Evolutionary conservation across 1,140 invertebrate species (phyloP).

Genomic region (Hyposmocoma kahamanoa): DNA sequence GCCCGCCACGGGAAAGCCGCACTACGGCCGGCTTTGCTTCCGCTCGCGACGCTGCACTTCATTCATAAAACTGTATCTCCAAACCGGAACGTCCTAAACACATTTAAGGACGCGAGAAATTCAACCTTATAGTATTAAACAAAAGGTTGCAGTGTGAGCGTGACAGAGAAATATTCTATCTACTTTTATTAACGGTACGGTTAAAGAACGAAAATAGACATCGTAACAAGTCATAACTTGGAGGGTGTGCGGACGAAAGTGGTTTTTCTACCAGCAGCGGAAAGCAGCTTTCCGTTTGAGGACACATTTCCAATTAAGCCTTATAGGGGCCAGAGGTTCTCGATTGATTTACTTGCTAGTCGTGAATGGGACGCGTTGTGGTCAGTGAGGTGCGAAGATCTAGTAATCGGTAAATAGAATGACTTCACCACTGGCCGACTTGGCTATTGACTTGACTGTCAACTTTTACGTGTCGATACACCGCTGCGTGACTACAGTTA

Average conservation of each 20-base stretch:
- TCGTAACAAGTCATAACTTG: conserved; percentile 61
- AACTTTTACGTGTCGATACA: too few species aligned
- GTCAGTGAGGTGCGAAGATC: conserved; percentile 62
- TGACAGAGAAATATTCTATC: too few species aligned
- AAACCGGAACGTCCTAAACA: conserved; percentile 24
- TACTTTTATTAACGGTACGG: background rate
- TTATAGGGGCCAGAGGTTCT: conserved; percentile 39
- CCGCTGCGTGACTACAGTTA: too few species aligned
- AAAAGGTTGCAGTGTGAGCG: too few species aligned
- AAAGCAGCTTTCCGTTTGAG: conserved; percentile 63
- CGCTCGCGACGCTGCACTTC: conserved; percentile 65
- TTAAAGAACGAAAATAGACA: conserved; percentile 49
- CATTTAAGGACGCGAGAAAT: conserved; percentile 15
- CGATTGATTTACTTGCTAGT: conserved; percentile 64
- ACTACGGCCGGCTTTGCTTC: conserved; percentile 61
- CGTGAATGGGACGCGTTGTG: conserved; percentile 66
- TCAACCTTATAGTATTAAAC: too few species aligned
- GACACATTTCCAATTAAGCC: conserved; percentile 38
- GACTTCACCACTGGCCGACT: conserved; percentile 24
- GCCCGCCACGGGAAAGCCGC: conserved; percentile 66
- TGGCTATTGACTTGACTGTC: conserved; percentile 29
- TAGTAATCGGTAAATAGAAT: conserved; percentile 61
- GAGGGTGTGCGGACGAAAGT: conserved; percentile 51
- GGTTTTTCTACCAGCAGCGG: conserved; percentile 46
- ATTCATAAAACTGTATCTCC: conserved; percentile 61